These are phyloP conservation scores for Leucania comma DNA, from an alignment of 2,888 invertebrate genomes.

Conservation along the genomic window DNA sequence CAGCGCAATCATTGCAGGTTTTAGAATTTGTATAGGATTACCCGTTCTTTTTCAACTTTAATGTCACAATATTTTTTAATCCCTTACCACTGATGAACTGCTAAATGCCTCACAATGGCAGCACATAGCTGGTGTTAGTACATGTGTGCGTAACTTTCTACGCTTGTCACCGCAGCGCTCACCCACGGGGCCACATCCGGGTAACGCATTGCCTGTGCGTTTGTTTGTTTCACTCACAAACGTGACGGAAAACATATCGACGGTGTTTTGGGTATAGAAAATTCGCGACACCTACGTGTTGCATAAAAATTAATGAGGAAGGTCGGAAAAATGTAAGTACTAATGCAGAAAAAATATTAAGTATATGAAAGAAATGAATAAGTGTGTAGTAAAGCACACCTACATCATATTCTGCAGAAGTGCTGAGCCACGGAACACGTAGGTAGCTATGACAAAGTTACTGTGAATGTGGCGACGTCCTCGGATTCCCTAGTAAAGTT, in stretches of 20 bases:
- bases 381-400: no score
- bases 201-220: conserved; percentile 54
- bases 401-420: no score
- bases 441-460: no score
- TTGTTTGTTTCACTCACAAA: conserved; percentile 50
- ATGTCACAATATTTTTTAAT: not conserved
- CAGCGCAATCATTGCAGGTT: not conserved
- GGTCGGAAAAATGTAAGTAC: not conserved
- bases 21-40: not conserved
- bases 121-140: conserved; percentile 10
- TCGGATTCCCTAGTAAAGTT: no score
- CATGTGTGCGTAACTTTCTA: conserved; percentile 76
- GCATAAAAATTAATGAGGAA: not conserved
- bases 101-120: conserved; percentile 27
- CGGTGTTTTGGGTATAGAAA: conserved; percentile 14
- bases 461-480: no score
- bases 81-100: not conserved
- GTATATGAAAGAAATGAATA: not conserved
- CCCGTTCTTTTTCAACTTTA: not conserved
- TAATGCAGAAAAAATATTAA: not conserved
- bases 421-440: no score
- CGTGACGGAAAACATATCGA: conserved; percentile 20
- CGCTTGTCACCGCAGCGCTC: conserved; percentile 73
- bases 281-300: not conserved
- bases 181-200: conserved; percentile 75